Percentiles rank a stretch among this genome's conserved stretches.
Conservation (phyloP, 2,113 vertebrate species). For the Chiloscyllium plagiosum region DNA sequence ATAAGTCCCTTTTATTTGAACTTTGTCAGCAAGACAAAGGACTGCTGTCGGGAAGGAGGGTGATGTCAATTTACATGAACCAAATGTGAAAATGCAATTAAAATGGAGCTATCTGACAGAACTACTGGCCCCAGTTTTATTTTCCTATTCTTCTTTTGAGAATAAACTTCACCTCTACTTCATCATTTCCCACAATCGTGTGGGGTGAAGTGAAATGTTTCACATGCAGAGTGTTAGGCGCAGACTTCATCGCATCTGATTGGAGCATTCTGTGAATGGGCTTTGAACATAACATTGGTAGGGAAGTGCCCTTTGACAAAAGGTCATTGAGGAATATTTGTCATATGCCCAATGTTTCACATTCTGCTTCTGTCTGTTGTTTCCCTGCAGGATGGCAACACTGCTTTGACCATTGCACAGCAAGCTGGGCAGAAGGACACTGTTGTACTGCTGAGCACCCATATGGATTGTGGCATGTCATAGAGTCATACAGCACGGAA, state of each 20-base stretch:
- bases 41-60: background rate
- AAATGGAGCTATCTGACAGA: background rate
- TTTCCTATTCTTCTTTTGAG: background rate
- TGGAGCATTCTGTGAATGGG: background rate
- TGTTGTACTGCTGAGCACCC: slow-evolving; percentile 1
- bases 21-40: background rate
- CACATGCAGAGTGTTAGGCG: background rate
- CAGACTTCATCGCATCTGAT: background rate
- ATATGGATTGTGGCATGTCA: background rate
- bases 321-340: background rate
- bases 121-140: background rate
- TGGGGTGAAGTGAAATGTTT: background rate
- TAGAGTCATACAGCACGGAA: no score
- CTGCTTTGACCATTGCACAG: slow-evolving; percentile 30
- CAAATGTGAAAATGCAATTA: background rate
- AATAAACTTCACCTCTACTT: background rate
- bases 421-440: slow-evolving; percentile 37
- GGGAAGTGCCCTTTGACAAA: background rate
- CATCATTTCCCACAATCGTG: background rate
- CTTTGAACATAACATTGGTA: background rate
- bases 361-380: background rate
- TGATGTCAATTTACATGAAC: background rate
- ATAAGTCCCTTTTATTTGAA: background rate
- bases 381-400: slow-evolving; percentile 35
- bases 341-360: background rate